phyloP scores from a whole-genome alignment of 2,888 invertebrate species.

The Cancer borealis region DNA sequence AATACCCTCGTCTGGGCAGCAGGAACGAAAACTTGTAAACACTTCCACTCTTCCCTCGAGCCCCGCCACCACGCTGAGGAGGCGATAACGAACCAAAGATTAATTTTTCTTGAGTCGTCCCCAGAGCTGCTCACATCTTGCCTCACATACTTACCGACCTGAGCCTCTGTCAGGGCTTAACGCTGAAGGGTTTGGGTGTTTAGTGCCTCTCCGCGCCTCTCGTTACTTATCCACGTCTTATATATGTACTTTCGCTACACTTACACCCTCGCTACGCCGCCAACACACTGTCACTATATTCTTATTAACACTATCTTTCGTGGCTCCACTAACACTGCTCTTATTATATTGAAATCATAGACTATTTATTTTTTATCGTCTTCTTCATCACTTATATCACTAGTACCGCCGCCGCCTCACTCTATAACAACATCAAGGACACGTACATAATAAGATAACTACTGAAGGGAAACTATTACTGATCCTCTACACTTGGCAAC shows the following conservation, averaged over 20 bases:
- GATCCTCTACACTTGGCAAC: neutral
- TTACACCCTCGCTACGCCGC: neutral
- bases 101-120: conserved; percentile 1
- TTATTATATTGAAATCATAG: neutral
- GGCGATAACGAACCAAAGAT: conserved; percentile 43
- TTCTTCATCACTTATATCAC: neutral
- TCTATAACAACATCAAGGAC: neutral
- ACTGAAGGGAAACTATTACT: neutral
- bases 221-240: neutral
- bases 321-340: neutral
- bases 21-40: conserved; percentile 14
- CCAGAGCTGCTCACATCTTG: neutral
- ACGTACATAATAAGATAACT: neutral
- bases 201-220: conserved; percentile 7
- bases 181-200: neutral
- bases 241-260: neutral
- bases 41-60: conserved; percentile 15
- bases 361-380: neutral
- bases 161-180: conserved; percentile 14
- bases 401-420: neutral
- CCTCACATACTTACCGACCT: neutral
- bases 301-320: neutral
- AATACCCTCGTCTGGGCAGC: neutral
- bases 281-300: neutral
- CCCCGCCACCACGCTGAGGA: neutral